Percentiles rank a stretch among this genome's conserved stretches.
Conservation (phyloP, 1,140 invertebrate species). For the Trichoplusia ni region DNA sequence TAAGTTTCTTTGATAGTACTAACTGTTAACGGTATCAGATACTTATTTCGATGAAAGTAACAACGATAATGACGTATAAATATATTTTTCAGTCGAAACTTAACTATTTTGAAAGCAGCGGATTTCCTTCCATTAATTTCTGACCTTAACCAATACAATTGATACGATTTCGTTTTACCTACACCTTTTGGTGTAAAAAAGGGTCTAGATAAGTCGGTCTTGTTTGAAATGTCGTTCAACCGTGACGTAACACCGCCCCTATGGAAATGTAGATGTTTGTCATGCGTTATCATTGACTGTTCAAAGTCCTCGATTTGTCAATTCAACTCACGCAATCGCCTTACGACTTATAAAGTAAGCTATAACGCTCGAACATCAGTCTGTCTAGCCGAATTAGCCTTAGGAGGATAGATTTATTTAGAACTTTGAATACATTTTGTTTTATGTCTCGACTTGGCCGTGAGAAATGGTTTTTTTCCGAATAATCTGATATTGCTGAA, state of each 20-base stretch:
- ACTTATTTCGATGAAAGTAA: too few species aligned
- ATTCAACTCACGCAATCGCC: constrained; percentile 4
- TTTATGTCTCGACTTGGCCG: constrained; percentile 2
- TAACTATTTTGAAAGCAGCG: too few species aligned
- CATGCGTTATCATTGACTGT: constrained; percentile 6
- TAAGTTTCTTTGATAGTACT: too few species aligned
- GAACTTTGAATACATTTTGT: constrained; percentile 7
- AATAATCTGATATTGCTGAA: not conserved
- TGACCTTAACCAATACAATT: not conserved
- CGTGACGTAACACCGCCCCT: not conserved
- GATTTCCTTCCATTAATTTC: constrained; percentile 12
- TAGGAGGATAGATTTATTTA: constrained; percentile 3
- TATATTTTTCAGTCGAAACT: too few species aligned
- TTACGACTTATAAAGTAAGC: constrained; percentile 6
- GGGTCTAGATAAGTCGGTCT: not conserved
- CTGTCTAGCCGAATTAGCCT: constrained; percentile 15
- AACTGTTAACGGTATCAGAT: too few species aligned
- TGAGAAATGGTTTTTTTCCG: constrained; percentile 4
- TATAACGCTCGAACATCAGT: not conserved
- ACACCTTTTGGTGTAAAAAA: not conserved
- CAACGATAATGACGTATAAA: too few species aligned
- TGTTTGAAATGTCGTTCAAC: not conserved
- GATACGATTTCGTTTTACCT: not conserved
- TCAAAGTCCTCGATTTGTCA: constrained; percentile 7
- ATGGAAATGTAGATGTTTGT: constrained; percentile 8